phyloP scores from a whole-genome alignment of 2,113 vertebrate species.

The Heliornis fulica region DNA sequence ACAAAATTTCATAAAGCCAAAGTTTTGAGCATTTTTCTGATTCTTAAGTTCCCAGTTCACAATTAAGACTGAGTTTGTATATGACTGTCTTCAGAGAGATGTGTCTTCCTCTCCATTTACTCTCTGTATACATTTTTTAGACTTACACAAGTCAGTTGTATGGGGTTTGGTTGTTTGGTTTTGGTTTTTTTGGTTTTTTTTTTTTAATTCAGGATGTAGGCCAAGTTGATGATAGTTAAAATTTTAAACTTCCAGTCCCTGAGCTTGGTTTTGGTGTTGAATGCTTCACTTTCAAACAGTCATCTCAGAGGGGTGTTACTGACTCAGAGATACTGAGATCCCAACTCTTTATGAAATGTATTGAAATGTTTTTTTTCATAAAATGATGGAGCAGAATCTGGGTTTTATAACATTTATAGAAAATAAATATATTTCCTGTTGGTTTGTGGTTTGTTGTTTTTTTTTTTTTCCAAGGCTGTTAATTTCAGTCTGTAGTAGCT shows the following conservation, averaged over 20 bases:
- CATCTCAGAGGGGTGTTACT: background rate
- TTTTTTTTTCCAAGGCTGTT: background rate
- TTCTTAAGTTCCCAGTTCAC: background rate
- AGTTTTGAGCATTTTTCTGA: background rate
- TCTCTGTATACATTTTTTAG: background rate
- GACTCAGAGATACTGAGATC: background rate
- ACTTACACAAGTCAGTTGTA: background rate
- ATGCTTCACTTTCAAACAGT: background rate
- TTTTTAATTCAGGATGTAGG: background rate
- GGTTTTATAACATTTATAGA: background rate
- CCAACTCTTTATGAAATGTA: background rate
- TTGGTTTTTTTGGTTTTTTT: too few relatives aligned
- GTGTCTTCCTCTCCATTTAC: background rate
- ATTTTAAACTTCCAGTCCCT: background rate
- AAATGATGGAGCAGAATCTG: background rate
- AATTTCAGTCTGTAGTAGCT: background rate
- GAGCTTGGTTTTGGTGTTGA: background rate
- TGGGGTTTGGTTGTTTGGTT: background rate
- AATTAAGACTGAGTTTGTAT: background rate
- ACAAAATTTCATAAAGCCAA: background rate
- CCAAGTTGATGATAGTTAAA: background rate
- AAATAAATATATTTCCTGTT: background rate
- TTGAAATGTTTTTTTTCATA: background rate
- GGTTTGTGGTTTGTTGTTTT: too few relatives aligned
- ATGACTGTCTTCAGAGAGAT: background rate